Conservation (phyloP, 2,113 vertebrate species). For the Sinosuthora webbiana region DNA sequence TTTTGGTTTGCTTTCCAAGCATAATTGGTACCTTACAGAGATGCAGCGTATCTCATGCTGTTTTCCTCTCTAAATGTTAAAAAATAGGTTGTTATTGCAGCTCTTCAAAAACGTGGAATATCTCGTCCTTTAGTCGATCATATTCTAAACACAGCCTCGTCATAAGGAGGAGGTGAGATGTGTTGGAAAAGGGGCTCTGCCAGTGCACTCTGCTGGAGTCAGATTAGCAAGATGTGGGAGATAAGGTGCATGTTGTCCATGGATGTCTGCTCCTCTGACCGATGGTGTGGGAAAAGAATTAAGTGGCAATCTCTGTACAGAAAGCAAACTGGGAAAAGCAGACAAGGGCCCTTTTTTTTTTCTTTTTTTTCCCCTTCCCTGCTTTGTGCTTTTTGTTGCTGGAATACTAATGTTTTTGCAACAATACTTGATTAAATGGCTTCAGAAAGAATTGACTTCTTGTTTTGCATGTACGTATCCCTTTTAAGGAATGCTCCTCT, state of each 20-base stretch:
- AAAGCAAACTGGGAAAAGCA: background rate
- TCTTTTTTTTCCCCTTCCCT: background rate
- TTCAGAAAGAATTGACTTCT: constrained; percentile 9
- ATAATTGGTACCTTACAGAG: constrained; percentile 12
- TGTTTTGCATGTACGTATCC: constrained; percentile 9
- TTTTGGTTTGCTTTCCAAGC: background rate
- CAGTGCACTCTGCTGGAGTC: background rate
- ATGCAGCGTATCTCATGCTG: background rate
- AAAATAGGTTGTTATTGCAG: background rate
- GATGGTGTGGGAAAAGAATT: fast-evolving
- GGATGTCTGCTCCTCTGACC: background rate
- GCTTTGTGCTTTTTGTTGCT: background rate
- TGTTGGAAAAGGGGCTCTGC: background rate
- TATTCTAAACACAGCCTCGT: background rate
- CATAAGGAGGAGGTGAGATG: background rate
- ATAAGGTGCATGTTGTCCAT: fast-evolving
- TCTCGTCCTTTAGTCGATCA: fast-evolving
- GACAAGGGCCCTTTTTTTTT: background rate
- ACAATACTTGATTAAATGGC: constrained; percentile 21
- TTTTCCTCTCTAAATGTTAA: background rate
- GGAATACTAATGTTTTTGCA: constrained; percentile 15
- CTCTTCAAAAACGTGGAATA: background rate
- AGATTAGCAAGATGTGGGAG: background rate
- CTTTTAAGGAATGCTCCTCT: constrained; percentile 26
- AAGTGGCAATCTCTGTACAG: background rate